Evolutionary conservation across 2,888 invertebrate species (phyloP), one percentile per base, ranked within the genome.

Genomic region (Scotopteryx bipunctaria): DNA sequence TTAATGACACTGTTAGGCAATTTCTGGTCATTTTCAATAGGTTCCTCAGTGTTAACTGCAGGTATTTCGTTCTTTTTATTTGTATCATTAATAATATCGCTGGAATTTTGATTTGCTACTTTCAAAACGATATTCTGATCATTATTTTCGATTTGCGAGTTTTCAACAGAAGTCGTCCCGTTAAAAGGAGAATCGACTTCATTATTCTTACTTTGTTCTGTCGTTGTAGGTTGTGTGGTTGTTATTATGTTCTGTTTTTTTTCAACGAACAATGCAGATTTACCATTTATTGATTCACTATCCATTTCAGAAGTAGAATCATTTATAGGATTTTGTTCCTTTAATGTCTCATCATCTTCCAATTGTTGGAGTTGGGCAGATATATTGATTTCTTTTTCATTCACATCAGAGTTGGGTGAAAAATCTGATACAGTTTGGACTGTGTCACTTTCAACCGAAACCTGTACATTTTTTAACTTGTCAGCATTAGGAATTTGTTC

Each of bases 311-410:
- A n/a, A n/a, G n/a, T n/a, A n/a, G n/a, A n/a, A n/a, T n/a, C n/a
- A n/a, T n/a, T n/a, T n/a, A n/a, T n/a, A n/a, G n/a, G n/a, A n/a
- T n/a, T n/a, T n/a, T n/a, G n/a, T n/a, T 52, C 31, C 6, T 36
- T 41, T 3, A 14, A 35, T 25, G 16, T n/a, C n/a, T n/a, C 23
- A 41, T 46, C 51, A 31, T 36, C 41, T 17, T 46, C 45, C n/a
- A 41, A 14, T 17, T 46, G 35, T 61, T 9, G 25, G 2, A 19
- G 38, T 54, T 17, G 45, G 16, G 15, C 62, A 53, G 38, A 55
- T 46, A 55, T 58, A 53, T 46, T 57, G 9, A 36, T 17, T 37
- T 40, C 41, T 52, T 43, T 48, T 6, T 60, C 46, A n/a, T 43
- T 33, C 43, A 52, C 38, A n/a, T 46, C 35, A 52, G 35, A 40